phyloP scores from a whole-genome alignment of 2,113 vertebrate genomes.

The Andinoacara biseriatus region DNA sequence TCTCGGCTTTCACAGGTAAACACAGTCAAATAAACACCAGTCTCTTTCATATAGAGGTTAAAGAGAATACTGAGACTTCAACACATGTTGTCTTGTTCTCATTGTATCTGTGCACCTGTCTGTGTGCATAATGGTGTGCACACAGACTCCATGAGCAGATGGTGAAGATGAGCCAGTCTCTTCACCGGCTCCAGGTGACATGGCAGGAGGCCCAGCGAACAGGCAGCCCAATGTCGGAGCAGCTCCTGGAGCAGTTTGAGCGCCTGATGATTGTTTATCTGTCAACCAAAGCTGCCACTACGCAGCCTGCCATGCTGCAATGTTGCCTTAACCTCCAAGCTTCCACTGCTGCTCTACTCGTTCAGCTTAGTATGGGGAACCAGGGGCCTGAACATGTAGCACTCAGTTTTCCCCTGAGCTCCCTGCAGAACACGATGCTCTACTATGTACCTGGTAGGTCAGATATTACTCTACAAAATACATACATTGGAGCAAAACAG shows the following conservation, averaged over 20 bases:
- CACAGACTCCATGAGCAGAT: constrained; percentile 96
- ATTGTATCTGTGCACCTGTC: not conserved
- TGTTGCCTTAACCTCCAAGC: constrained; percentile 96
- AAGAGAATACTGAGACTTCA: not conserved
- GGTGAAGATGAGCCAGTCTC: constrained; percentile 98
- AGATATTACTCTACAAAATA: not conserved
- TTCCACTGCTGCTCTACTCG: constrained; percentile 90
- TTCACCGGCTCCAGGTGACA: constrained; percentile 94
- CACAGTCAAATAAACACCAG: not conserved
- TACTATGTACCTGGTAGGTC: constrained; percentile 91
- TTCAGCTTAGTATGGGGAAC: constrained; percentile 90
- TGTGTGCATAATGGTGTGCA: not conserved
- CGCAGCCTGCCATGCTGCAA: constrained; percentile 92
- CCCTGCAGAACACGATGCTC: constrained; percentile 82
- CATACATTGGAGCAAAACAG: not conserved
- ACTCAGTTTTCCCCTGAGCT: constrained; percentile 88
- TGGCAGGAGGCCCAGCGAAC: constrained; percentile 95
- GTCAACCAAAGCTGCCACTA: constrained; percentile 93
- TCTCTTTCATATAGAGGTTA: not conserved
- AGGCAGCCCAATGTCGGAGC: constrained; percentile 87
- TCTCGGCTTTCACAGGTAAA: constrained; percentile 94
- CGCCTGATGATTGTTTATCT: constrained; percentile 97
- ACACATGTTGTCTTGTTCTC: not conserved
- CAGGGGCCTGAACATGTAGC: constrained; percentile 84
- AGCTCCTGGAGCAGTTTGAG: constrained; percentile 95